Evolutionary conservation across 2,888 invertebrate genomes (phyloP).

Genomic region (Eulithis prunata): DNA sequence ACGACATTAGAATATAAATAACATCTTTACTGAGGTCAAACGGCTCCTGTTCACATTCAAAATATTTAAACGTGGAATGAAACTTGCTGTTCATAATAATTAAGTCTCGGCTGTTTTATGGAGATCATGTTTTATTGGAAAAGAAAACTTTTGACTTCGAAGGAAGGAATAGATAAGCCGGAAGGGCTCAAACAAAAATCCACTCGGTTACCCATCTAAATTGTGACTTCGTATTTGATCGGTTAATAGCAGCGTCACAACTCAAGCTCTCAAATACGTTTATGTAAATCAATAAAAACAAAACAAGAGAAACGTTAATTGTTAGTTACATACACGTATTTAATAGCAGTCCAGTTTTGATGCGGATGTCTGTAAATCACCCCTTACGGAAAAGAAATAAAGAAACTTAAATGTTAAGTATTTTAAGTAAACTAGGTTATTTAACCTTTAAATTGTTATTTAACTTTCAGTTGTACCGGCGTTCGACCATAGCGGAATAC

Average conservation of each 20-base stretch:
- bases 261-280: too few species aligned
- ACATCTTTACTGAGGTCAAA: conserved; percentile 7
- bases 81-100: too few species aligned
- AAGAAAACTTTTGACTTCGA: too few species aligned
- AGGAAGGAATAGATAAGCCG: too few species aligned
- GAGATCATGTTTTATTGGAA: too few species aligned
- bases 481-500: conserved; percentile 87
- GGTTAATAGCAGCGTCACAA: too few species aligned
- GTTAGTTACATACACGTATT: too few species aligned
- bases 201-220: too few species aligned
- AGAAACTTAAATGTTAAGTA: conserved; percentile 10
- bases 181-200: too few species aligned
- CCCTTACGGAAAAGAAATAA: neutral
- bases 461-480: conserved; percentile 85
- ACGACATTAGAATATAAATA: conserved; percentile 1
- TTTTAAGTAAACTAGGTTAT: conserved; percentile 13
- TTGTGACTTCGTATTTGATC: too few species aligned
- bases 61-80: neutral
- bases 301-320: neutral
- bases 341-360: conserved; percentile 5
- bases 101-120: too few species aligned
- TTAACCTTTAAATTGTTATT: conserved; percentile 33
- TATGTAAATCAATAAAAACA: too few species aligned
- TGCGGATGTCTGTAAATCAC: conserved; percentile 15
- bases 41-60: conserved; percentile 1